Conservation (phyloP, 2,797 vertebrate species). For the Odontamblyopus rebecca region DNA sequence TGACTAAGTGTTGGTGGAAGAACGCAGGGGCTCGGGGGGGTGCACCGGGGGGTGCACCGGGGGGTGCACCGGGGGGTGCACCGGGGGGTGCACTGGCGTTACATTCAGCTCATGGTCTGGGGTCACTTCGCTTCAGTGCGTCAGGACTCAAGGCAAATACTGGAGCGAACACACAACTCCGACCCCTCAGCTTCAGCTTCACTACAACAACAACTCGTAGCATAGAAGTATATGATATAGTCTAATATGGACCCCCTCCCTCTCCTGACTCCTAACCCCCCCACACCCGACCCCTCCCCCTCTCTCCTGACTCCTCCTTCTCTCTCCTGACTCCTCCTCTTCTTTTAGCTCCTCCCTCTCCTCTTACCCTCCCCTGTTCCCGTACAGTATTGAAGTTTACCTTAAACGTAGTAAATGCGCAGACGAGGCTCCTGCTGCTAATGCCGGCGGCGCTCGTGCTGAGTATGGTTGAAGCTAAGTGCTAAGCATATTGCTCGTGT, state of each 20-base stretch:
- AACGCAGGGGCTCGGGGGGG: constrained; percentile 70
- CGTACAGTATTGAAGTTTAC: background rate
- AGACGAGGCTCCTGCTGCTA: background rate
- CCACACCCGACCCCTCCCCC: background rate
- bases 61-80: constrained; percentile 3
- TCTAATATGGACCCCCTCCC: background rate
- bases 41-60: constrained; percentile 27
- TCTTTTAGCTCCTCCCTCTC: background rate
- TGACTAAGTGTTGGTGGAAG: constrained; percentile 79
- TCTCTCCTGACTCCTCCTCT: background rate
- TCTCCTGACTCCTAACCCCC: background rate
- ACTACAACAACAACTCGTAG: constrained; percentile 66
- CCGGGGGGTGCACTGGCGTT: constrained; percentile 37
- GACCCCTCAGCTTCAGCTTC: constrained; percentile 10
- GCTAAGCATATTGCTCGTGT: constrained; percentile 78
- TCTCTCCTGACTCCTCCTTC: background rate
- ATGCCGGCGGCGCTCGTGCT: background rate
- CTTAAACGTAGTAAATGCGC: background rate
- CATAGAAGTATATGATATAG: constrained; percentile 2
- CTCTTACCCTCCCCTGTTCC: background rate
- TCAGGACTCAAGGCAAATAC: constrained; percentile 1
- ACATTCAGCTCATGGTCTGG: constrained; percentile 78
- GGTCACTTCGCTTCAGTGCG: constrained; percentile 78
- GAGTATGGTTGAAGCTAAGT: constrained; percentile 31
- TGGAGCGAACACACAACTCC: constrained; percentile 31